phyloP scores from a whole-genome alignment of 2,888 invertebrate species.

The Stratiomys singularior region DNA sequence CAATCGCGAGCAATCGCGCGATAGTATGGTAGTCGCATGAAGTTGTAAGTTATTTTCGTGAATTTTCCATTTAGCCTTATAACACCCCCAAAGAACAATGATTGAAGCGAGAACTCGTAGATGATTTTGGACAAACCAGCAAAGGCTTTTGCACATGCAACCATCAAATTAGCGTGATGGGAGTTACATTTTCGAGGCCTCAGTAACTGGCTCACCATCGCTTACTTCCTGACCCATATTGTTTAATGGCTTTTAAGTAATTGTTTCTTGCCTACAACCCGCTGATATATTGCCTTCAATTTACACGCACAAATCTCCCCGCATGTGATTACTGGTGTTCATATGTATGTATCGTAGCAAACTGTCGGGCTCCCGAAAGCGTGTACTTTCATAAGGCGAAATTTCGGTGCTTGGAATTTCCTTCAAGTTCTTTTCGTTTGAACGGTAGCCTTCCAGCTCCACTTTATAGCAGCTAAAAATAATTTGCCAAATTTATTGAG shows the following conservation, averaged over 20 bases:
- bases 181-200: background rate
- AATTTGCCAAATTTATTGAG: no score
- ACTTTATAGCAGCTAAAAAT: no score
- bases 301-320: background rate
- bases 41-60: slow-evolving; percentile 1
- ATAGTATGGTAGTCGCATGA: background rate
- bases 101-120: background rate
- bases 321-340: background rate
- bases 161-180: slow-evolving; percentile 19
- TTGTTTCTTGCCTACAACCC: background rate
- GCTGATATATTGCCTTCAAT: background rate
- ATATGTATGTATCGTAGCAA: no score
- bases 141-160: slow-evolving; percentile 2
- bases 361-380: no score
- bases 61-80: background rate
- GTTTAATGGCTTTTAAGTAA: slow-evolving; percentile 5
- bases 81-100: background rate
- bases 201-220: background rate
- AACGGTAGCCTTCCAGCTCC: no score
- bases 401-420: no score
- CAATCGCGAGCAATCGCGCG: background rate
- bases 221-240: slow-evolving; percentile 24
- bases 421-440: no score
- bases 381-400: no score
- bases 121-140: background rate